phyloP scores from a whole-genome alignment of 2,888 invertebrate species.

The Plagodis pulveraria region DNA sequence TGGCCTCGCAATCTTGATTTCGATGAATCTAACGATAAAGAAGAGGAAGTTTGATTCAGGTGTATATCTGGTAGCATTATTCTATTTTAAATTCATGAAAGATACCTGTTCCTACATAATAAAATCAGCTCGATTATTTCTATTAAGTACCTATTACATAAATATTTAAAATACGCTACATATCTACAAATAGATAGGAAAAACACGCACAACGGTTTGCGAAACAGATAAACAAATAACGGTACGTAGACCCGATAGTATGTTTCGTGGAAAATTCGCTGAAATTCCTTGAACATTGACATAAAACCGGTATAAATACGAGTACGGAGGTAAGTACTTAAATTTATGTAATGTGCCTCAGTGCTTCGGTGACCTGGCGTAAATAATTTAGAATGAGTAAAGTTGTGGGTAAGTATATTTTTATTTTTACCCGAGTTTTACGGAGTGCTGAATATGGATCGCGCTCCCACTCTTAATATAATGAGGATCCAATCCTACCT shows the following conservation, averaged over 20 bases:
- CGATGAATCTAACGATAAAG: no score
- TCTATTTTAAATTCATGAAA: no score
- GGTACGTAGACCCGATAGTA: slow-evolving; percentile 6
- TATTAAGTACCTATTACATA: slow-evolving; percentile 2
- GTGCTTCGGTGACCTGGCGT: neutral
- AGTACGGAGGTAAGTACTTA: neutral
- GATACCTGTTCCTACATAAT: no score
- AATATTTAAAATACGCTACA: slow-evolving; percentile 1
- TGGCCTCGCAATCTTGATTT: no score
- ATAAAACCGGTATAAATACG: neutral
- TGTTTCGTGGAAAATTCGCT: slow-evolving; percentile 23
- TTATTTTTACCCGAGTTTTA: no score
- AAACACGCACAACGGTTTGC: slow-evolving; percentile 17
- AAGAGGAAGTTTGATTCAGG: no score
- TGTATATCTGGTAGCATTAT: no score
- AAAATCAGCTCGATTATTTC: no score
- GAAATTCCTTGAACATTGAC: slow-evolving; percentile 11
- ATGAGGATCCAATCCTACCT: no score
- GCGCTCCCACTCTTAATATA: no score
- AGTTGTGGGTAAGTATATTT: neutral
- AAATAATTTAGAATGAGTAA: neutral
- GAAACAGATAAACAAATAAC: neutral
- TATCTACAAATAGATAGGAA: slow-evolving; percentile 22
- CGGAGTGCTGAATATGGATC: no score
- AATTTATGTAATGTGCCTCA: neutral